A percentile compares a stretch with the other conserved stretches of the same genome.
Evolutionary conservation across 2,113 vertebrate species (phyloP).

Genomic region (Clarias batrachus): DNA sequence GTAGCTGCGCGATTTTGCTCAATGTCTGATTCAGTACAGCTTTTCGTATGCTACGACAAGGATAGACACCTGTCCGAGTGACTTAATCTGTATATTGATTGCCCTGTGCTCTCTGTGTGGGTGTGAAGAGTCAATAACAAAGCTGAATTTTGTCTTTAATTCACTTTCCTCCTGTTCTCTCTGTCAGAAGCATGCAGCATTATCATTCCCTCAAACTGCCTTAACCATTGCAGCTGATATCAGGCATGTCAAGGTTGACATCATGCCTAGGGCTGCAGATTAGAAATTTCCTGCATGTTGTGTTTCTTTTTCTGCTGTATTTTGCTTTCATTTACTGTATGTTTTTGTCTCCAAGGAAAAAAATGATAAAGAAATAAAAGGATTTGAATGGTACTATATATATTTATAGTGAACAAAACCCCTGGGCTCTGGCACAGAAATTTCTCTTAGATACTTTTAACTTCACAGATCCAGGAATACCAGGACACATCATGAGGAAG

Average conservation of each 20-base stretch:
- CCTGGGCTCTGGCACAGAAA: not conserved
- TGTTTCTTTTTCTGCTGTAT: not conserved
- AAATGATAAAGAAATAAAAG: not conserved
- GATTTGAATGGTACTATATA: not conserved
- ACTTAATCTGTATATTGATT: constrained; percentile 19
- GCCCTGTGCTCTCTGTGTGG: constrained; percentile 21
- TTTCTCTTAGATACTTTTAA: not conserved
- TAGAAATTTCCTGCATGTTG: not conserved
- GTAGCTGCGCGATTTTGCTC: not conserved
- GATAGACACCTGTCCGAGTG: not conserved
- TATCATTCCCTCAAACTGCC: not conserved
- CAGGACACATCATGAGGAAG: constrained; percentile 1
- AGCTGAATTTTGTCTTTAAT: constrained; percentile 20
- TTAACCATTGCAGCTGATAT: not conserved
- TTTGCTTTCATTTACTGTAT: not conserved
- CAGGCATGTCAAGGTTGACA: not conserved
- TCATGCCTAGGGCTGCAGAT: not conserved
- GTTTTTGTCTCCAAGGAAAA: not conserved
- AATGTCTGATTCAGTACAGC: not conserved
- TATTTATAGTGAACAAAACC: not conserved
- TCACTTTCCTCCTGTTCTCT: not conserved
- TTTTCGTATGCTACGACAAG: constrained; percentile 12
- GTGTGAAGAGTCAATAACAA: constrained; percentile 26
- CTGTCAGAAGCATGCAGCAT: constrained; percentile 3
- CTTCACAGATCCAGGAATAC: constrained; percentile 14